Base-by-base conservation (phyloP, 2,888 invertebrate species). In the Drosophila austrosaltans region DNA sequence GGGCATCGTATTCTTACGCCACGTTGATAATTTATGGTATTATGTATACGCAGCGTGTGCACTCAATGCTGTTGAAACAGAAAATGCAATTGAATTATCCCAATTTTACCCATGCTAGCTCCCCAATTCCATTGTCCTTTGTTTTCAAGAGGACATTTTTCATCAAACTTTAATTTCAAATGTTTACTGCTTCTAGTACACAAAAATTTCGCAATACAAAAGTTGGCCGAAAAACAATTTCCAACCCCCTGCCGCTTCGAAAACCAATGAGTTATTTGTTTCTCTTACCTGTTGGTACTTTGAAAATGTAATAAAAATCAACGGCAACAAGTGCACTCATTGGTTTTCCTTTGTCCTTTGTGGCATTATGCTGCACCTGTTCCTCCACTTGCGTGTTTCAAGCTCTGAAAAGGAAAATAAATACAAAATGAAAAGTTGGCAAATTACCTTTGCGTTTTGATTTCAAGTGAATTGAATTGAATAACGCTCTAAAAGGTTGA, bases 271-370 rank as follows among this genome's bases (percentile, higher is more conserved):
- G 70, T 72, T 82, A 69, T 72, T 74, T 69, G 76, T 73, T 74
- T 72, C 59, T 70, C 22, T 67, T 71, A 87, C 77, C 79, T 83
- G 76, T 74, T 77, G 77, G 69, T 63, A 66, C 53, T n/a, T 20
- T 48, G 59, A 76, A 76, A 80, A 74, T 79, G 78, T 75, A 67
- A 66, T 69, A 73, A 77, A 81, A 79, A 78, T 75, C 67, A 67
- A 87, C 76, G 82, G 81, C 85, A 85, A 85, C 85, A 85, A 85
- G 85, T 85, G 82, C 77, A 70, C 83, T 80, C 69, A 65, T 66
- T 66, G 69, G 42, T 48, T 25, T 7, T 8, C 44, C 44, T 16
- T 48, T 48, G 3, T 22, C 48, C 48, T 48, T 48, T 48, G 48
- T 48, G 48, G 48, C 48, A 48, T 22, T 25, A 25, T 3, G 25